Evolutionary conservation across 2,888 invertebrate genomes (phyloP).

Genomic region (Alitta virens): DNA sequence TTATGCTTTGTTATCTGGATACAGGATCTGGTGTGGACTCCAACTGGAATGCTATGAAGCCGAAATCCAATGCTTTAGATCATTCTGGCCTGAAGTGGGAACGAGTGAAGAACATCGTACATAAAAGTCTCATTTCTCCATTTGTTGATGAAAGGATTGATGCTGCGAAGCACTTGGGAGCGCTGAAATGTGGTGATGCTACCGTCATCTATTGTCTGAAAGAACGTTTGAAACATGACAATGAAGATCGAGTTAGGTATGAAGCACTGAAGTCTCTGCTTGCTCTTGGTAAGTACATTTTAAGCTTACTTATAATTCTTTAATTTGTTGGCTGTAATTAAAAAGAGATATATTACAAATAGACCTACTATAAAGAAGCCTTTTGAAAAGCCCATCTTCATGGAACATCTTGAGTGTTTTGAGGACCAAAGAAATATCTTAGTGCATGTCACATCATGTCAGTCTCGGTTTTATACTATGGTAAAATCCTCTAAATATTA

Average conservation of each 20-base stretch:
- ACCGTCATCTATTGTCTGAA: conserved; percentile 51
- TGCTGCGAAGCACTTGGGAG: conserved; percentile 50
- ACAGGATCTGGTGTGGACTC: background rate
- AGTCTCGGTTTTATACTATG: too few relatives aligned
- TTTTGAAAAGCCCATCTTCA: too few relatives aligned
- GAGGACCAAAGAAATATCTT: too few relatives aligned
- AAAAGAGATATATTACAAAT: too few relatives aligned
- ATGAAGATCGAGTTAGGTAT: conserved; percentile 45
- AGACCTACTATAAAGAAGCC: too few relatives aligned
- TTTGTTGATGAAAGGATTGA: conserved; percentile 46
- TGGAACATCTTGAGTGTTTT: too few relatives aligned
- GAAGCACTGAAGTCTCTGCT: conserved; percentile 52
- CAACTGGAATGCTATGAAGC: conserved; percentile 35
- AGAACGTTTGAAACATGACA: conserved; percentile 40
- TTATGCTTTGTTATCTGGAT: too few relatives aligned
- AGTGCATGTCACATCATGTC: too few relatives aligned
- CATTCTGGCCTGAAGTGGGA: conserved; percentile 54
- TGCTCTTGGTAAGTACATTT: conserved; percentile 41
- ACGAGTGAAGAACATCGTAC: conserved; percentile 50
- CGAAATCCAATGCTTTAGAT: conserved; percentile 37
- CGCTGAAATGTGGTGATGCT: conserved; percentile 47
- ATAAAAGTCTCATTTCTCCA: conserved; percentile 40
- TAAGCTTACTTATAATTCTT: background rate
- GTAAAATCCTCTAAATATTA: too few relatives aligned
- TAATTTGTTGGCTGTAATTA: background rate